phyloP scores from a whole-genome alignment of 2,797 vertebrate genomes.

The Xyrichtys novacula region DNA sequence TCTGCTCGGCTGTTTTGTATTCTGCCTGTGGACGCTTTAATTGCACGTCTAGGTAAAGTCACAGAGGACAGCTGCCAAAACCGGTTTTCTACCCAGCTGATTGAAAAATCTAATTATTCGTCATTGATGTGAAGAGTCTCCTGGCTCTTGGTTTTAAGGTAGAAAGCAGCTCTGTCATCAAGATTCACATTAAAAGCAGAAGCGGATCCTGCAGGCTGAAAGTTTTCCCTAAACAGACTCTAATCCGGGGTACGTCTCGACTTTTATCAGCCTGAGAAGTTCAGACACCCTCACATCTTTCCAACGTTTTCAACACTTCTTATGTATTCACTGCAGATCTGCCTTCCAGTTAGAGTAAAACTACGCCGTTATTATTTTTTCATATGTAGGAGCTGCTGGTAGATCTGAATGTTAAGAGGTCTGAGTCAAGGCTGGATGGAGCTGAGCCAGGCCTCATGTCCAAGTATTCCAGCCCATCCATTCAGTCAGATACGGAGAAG shows the following conservation, averaged over 20 bases:
- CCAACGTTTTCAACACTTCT: slow-evolving; percentile 1
- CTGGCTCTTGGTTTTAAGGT: slow-evolving; percentile 1
- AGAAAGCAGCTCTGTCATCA: background rate
- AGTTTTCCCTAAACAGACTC: background rate
- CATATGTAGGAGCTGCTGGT: no score
- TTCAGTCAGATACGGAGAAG: no score
- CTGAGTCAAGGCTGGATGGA: background rate
- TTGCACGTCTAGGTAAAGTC: slow-evolving; percentile 32
- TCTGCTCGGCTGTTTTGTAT: slow-evolving; percentile 11
- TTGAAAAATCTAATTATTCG: slow-evolving; percentile 19
- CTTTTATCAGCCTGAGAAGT: background rate
- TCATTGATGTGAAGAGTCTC: slow-evolving; percentile 1
- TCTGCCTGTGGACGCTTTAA: slow-evolving; percentile 4
- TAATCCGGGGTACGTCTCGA: background rate
- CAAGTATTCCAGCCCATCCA: no score
- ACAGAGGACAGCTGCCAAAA: slow-evolving; percentile 23
- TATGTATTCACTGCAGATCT: no score
- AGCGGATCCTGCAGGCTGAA: background rate
- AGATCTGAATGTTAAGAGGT: background rate
- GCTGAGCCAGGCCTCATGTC: no score
- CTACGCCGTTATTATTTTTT: no score
- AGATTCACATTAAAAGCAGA: background rate
- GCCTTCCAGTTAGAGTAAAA: no score
- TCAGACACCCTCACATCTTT: background rate
- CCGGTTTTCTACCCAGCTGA: slow-evolving; percentile 24